Conservation (phyloP, 2,888 invertebrate species). For the Eristalis pertinax region DNA sequence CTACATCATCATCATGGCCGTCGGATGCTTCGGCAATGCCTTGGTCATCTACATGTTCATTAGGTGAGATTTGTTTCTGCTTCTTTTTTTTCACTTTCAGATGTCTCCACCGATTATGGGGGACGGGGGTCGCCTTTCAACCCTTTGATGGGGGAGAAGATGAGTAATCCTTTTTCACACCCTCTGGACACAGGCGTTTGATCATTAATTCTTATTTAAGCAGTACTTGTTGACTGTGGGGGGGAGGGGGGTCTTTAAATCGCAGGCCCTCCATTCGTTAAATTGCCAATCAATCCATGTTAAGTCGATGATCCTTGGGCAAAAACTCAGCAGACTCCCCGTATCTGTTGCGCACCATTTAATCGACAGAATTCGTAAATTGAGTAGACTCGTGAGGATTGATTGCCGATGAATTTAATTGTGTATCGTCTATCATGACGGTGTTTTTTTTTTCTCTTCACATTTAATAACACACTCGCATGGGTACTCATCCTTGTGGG, state of each 20-base stretch:
- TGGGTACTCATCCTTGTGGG: background rate
- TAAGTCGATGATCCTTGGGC: background rate
- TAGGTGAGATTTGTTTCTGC: slow-evolving; percentile 84
- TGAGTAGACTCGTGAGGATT: background rate
- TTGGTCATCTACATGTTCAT: slow-evolving; percentile 88
- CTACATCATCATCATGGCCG: slow-evolving; percentile 85
- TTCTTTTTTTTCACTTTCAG: background rate
- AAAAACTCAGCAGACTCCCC: background rate
- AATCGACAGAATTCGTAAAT: background rate
- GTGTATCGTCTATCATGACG: background rate
- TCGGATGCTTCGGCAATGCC: slow-evolving; percentile 88
- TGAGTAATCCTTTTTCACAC: background rate
- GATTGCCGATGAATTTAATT: background rate
- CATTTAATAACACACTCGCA: background rate
- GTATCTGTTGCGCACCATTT: background rate
- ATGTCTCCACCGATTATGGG: background rate
- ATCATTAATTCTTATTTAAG: too few species aligned
- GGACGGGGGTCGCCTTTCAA: background rate
- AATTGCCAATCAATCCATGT: background rate
- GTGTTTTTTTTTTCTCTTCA: background rate
- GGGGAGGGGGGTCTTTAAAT: too few species aligned
- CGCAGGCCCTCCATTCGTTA: background rate
- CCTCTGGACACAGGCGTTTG: background rate
- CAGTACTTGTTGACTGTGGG: too few species aligned
- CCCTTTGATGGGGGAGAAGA: background rate